phyloP scores from a whole-genome alignment of 2,113 vertebrate genomes.

The Xiphophorus hellerii region DNA sequence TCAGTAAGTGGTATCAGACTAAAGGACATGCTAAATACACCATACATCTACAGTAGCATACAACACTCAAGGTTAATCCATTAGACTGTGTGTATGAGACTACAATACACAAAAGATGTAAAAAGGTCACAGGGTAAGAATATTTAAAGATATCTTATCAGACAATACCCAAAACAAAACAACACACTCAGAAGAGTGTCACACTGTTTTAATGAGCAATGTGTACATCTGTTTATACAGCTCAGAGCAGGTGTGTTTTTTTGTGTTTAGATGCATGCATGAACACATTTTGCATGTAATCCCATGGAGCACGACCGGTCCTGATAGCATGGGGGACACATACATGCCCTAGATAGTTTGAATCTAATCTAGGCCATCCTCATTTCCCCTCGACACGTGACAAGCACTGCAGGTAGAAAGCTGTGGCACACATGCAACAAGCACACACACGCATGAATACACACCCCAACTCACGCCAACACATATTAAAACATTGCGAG shows the following conservation, averaged over 20 bases:
- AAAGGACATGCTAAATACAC: neutral
- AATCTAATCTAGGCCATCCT: slow-evolving; percentile 78
- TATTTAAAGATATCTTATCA: neutral
- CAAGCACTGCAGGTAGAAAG: slow-evolving; percentile 66
- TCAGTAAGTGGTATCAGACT: neutral
- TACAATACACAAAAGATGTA: too few relatives aligned
- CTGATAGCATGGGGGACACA: slow-evolving; percentile 66
- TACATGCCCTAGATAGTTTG: slow-evolving; percentile 74
- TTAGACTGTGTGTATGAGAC: too few relatives aligned
- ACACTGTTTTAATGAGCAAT: slow-evolving; percentile 12
- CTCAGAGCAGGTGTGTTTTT: slow-evolving; percentile 15
- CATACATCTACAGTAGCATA: too few relatives aligned
- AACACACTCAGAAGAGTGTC: slow-evolving; percentile 9
- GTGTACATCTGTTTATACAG: slow-evolving; percentile 17
- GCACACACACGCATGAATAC: slow-evolving; percentile 8
- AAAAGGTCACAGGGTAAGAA: too few relatives aligned
- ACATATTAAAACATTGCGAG: slow-evolving; percentile 33
- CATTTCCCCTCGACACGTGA: slow-evolving; percentile 67
- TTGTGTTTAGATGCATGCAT: neutral
- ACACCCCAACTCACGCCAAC: slow-evolving; percentile 20
- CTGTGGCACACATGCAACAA: slow-evolving; percentile 33
- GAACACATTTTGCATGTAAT: slow-evolving; percentile 51
- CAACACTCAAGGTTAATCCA: too few relatives aligned
- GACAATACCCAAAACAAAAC: slow-evolving; percentile 36
- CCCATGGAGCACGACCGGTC: slow-evolving; percentile 54